Percentiles rank a stretch among this genome's conserved stretches.
Conservation (phyloP, 2,888 invertebrate genomes). For the Gerris lacustris region DNA sequence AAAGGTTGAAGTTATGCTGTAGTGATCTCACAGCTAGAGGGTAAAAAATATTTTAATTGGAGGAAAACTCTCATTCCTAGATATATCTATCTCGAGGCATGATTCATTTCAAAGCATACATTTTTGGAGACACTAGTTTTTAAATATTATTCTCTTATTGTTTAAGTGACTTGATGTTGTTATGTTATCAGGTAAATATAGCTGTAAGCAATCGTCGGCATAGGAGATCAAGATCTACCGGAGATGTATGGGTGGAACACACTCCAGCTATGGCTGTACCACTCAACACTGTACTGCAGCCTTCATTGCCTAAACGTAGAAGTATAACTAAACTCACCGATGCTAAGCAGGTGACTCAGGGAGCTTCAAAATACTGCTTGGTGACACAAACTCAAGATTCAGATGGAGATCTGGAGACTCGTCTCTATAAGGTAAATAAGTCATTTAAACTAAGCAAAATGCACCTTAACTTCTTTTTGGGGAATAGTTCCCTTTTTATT, state of each 20-base stretch:
- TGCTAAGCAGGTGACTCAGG: conserved; percentile 56
- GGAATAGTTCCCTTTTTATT: too few species aligned
- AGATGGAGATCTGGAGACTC: conserved; percentile 85
- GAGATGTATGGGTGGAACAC: conserved; percentile 78
- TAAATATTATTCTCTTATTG: too few species aligned
- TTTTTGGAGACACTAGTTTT: too few species aligned
- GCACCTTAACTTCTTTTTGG: too few species aligned
- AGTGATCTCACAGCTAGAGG: too few species aligned
- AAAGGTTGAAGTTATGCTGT: too few species aligned
- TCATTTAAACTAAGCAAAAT: too few species aligned
- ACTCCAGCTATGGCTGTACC: conserved; percentile 66
- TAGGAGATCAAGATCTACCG: conserved; percentile 69
- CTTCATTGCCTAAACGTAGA: conserved; percentile 65
- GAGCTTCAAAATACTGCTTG: conserved; percentile 75
- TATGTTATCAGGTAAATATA: neutral
- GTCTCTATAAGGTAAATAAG: conserved; percentile 61
- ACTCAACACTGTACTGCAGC: conserved; percentile 80
- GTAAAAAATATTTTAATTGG: too few species aligned
- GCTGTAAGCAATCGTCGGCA: conserved; percentile 60
- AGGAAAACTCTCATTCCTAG: too few species aligned
- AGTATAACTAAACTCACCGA: conserved; percentile 71
- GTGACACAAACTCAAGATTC: conserved; percentile 85
- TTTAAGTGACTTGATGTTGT: too few species aligned
- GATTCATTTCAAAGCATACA: too few species aligned
- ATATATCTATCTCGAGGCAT: too few species aligned